Evolutionary conservation across 2,888 invertebrate genomes (phyloP), one percentile per base, ranked within the genome.

Genomic region (Oegoconia quadripuncta): DNA sequence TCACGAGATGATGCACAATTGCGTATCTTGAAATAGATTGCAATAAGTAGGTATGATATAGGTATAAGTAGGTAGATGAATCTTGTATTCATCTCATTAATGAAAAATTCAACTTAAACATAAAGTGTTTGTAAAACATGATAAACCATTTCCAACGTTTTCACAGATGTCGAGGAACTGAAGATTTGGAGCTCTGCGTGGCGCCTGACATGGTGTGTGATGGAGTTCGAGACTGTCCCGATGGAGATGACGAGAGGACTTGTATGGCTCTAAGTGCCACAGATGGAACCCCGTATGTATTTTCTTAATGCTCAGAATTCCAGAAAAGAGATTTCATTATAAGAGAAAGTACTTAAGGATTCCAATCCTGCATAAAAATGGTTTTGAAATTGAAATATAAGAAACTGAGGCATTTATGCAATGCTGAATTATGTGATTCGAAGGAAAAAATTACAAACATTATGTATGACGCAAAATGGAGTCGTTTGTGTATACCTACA

Each of bases 141-240:
- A 3, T 20, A 6, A 20, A 20, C 20, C 7, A 6, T 4, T 20
- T 6, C 7, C 7, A 6, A 20, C 5, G 7, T 7, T 25, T 11
- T n/a, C 5, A 2, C 25, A 86, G 87, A 32, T 87, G 87, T 37
- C 60, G 59, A 2, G 50, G 42, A 1, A 78, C 81, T 0, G 54
- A 35, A 9, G 53, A 63, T 4, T 57, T 55, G 16, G 75, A 88
- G 5, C 78, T 84, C 35, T 95, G 95, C 55, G 88, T 95, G 29
- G 89, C 94, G 0, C 80, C 81, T 15, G 94, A 95, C 48, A 90
- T 93, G 75, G 90, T 95, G 0, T 95, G 95, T 62, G 95, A 95
- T 61, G 92, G 91, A n/a, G 71, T 89, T 5, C 55, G 67, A 0
- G 95, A 96, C 59, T 96, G 95, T 65, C 91, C 91, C 0, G 82